These are phyloP conservation scores for Ferdinandea cuprea DNA, from an alignment of 2,888 invertebrate genomes.

Conservation along the genomic window DNA sequence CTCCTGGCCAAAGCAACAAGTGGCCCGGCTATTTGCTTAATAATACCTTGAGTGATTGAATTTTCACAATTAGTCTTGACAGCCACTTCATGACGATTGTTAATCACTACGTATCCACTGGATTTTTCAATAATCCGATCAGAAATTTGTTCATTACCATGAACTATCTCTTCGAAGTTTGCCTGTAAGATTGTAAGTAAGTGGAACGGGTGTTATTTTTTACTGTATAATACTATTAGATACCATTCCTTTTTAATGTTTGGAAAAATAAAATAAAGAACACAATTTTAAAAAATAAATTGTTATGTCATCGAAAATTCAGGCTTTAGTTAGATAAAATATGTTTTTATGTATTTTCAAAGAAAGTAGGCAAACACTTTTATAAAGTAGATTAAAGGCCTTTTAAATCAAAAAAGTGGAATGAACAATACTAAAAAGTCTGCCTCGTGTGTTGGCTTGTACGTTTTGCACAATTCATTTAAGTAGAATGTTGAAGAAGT, in stretches of 20 bases:
- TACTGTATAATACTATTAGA: not conserved
- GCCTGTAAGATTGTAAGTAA: not conserved
- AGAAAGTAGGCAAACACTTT: too few relatives aligned
- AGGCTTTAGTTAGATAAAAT: too few relatives aligned
- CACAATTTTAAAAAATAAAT: too few relatives aligned
- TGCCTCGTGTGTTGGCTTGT: too few relatives aligned
- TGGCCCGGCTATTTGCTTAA: slow-evolving; percentile 77
- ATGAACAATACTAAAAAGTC: too few relatives aligned
- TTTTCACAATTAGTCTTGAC: slow-evolving; percentile 80
- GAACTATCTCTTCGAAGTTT: slow-evolving; percentile 74
- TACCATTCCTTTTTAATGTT: not conserved
- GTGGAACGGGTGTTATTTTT: not conserved
- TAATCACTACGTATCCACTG: slow-evolving; percentile 78
- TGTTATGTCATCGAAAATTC: too few relatives aligned
- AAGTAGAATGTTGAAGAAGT: too few relatives aligned
- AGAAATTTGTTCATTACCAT: slow-evolving; percentile 76
- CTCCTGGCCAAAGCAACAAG: slow-evolving; percentile 79
- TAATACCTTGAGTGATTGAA: slow-evolving; percentile 79
- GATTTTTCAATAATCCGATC: slow-evolving; percentile 79
- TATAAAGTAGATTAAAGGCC: too few relatives aligned
- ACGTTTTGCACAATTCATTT: too few relatives aligned
- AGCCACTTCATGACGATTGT: slow-evolving; percentile 77
- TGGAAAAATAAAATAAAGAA: too few relatives aligned
- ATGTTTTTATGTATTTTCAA: too few relatives aligned
- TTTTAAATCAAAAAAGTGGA: too few relatives aligned